Evolutionary conservation across 2,113 vertebrate species (phyloP).

Genomic region (western clawed frog (Xenopus tropicalis)): DNA sequence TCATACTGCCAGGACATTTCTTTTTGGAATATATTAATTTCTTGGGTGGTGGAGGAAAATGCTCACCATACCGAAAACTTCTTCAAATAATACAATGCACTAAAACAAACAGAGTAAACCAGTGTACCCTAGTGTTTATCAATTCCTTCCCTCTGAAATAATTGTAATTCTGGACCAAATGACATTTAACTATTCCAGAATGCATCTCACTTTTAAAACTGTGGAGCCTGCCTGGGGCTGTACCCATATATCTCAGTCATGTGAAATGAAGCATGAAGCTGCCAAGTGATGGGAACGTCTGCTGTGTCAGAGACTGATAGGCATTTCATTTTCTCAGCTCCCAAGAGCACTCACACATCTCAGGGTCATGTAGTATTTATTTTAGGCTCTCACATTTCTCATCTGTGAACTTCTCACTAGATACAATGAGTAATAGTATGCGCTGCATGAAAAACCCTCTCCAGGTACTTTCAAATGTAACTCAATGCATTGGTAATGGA

Average conservation of each 20-base stretch:
- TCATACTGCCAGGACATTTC: no score
- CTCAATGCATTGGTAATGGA: conserved; percentile 36
- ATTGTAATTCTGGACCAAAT: conserved; percentile 54
- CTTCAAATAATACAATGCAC: no score
- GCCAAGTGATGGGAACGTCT: conserved; percentile 77
- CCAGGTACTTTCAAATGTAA: conserved; percentile 54
- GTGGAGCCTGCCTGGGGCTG: conserved; percentile 65
- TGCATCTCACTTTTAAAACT: conserved; percentile 57
- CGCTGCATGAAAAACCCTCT: conserved; percentile 49
- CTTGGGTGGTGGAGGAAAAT: no score
- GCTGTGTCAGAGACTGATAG: conserved; percentile 81
- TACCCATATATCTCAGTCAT: conserved; percentile 75
- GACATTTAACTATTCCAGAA: conserved; percentile 54
- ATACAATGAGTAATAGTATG: conserved; percentile 57
- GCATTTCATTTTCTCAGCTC: conserved; percentile 79
- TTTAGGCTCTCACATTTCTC: conserved; percentile 64
- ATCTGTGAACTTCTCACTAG: conserved; percentile 71
- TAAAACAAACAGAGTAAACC: not conserved
- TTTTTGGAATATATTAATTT: no score
- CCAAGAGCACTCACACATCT: conserved; percentile 71
- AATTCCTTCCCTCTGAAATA: conserved; percentile 41
- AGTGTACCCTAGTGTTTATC: conserved; percentile 46
- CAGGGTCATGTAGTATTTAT: conserved; percentile 68
- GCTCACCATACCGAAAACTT: no score
- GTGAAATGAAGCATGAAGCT: conserved; percentile 82